These are phyloP conservation scores for Parascotia fuliginaria DNA, from an alignment of 2,888 invertebrate species.

Conservation along the genomic window DNA sequence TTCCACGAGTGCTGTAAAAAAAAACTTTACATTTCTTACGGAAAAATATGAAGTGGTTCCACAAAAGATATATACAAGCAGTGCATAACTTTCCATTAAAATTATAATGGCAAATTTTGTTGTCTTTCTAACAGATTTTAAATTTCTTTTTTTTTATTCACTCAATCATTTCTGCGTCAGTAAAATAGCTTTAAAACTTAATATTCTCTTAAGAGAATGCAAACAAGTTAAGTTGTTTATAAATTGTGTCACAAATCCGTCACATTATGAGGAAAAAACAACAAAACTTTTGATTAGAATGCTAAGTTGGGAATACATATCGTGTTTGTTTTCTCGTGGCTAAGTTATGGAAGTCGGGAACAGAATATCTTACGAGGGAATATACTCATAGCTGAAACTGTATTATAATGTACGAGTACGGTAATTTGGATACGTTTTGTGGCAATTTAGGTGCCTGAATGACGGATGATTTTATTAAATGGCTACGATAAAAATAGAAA, in stretches of 20 bases:
- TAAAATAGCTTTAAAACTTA: background rate
- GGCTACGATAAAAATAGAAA: too few species aligned
- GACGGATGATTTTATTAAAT: too few species aligned
- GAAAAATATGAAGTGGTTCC: too few species aligned
- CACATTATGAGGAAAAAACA: constrained; percentile 17
- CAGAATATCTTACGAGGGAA: background rate
- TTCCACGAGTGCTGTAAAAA: too few species aligned
- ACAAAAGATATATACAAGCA: too few species aligned
- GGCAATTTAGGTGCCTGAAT: too few species aligned
- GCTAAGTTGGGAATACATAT: constrained; percentile 5
- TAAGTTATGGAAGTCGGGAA: background rate
- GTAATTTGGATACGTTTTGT: too few species aligned
- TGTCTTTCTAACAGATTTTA: background rate
- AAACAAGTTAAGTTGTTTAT: constrained; percentile 9
- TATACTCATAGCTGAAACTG: background rate
- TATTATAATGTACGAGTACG: background rate
- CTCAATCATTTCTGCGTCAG: background rate
- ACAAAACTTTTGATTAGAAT: constrained; percentile 6
- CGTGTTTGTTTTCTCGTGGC: constrained; percentile 7
- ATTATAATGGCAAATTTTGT: background rate
- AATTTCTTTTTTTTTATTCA: background rate
- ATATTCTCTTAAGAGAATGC: background rate
- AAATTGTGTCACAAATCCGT: constrained; percentile 6
- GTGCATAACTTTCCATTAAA: too few species aligned
- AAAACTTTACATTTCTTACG: too few species aligned